Conservation (phyloP, 1,140 invertebrate species). For the Drosophila eugracilis region DNA sequence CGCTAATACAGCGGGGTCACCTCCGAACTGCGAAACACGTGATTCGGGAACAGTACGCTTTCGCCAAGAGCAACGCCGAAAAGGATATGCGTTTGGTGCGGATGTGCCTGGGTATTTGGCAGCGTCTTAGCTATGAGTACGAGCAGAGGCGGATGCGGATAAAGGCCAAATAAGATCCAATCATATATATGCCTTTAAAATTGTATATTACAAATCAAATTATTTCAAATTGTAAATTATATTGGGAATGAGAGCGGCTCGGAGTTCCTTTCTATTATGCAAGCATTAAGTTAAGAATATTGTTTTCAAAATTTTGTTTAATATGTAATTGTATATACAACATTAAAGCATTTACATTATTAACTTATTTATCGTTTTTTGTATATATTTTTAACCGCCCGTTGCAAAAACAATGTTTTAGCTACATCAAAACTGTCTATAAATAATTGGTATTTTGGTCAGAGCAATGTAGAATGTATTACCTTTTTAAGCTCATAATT, state of each 20-base stretch:
- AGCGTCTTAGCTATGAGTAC: slow-evolving; percentile 89
- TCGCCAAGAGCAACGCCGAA: slow-evolving; percentile 84
- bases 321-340: too few species aligned
- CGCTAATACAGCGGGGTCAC: slow-evolving; percentile 92
- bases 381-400: too few species aligned
- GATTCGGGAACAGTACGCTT: slow-evolving; percentile 88
- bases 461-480: too few species aligned
- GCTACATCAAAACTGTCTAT: too few species aligned
- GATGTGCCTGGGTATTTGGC: slow-evolving; percentile 95
- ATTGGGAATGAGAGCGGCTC: background rate
- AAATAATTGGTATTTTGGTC: too few species aligned
- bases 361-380: too few species aligned
- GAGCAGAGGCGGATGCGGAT: slow-evolving; percentile 45
- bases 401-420: too few species aligned
- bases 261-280: slow-evolving; percentile 12
- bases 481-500: too few species aligned
- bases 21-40: slow-evolving; percentile 88
- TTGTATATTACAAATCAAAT: background rate
- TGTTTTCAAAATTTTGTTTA: too few species aligned
- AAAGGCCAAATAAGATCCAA: background rate
- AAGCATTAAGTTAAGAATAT: slow-evolving; percentile 20
- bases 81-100: slow-evolving; percentile 88
- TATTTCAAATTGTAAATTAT: background rate
- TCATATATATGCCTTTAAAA: background rate
- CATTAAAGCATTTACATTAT: too few species aligned